Percentiles rank a stretch among this genome's conserved stretches.
phyloP scores from a whole-genome alignment of 2,113 vertebrate species.

The Addax nasomaculatus region DNA sequence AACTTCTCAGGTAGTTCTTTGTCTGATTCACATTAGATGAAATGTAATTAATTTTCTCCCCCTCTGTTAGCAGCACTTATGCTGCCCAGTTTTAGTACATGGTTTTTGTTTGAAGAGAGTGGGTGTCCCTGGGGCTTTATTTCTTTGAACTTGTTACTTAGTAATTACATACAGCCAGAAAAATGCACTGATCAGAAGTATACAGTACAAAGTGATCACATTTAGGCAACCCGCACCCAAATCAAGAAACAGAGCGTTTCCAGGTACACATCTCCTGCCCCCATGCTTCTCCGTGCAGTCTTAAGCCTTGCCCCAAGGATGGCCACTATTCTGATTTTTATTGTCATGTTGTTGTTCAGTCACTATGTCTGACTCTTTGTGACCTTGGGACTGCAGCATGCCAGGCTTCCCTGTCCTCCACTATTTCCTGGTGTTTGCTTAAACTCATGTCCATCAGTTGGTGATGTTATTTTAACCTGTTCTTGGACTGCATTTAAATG shows the following conservation, averaged over 20 bases:
- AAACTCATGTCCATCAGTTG: neutral
- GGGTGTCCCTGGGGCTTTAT: neutral
- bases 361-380: neutral
- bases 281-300: neutral
- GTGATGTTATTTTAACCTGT: neutral
- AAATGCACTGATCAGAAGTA: neutral
- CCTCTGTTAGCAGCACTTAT: neutral
- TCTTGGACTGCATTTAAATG: neutral
- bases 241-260: neutral
- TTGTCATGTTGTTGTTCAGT: neutral
- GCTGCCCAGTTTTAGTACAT: neutral
- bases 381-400: neutral
- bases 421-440: neutral
- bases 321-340: neutral
- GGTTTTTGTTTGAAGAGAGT: neutral
- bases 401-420: neutral
- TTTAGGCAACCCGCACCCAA: neutral
- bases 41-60: neutral
- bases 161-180: neutral
- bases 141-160: conserved; percentile 35
- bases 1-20: neutral
- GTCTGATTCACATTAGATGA: neutral
- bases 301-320: neutral
- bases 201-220: neutral
- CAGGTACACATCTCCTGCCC: neutral